Evolutionary conservation across 2,797 vertebrate species (phyloP), one percentile per base, ranked within the genome.

Genomic region (Lepus townsendii): DNA sequence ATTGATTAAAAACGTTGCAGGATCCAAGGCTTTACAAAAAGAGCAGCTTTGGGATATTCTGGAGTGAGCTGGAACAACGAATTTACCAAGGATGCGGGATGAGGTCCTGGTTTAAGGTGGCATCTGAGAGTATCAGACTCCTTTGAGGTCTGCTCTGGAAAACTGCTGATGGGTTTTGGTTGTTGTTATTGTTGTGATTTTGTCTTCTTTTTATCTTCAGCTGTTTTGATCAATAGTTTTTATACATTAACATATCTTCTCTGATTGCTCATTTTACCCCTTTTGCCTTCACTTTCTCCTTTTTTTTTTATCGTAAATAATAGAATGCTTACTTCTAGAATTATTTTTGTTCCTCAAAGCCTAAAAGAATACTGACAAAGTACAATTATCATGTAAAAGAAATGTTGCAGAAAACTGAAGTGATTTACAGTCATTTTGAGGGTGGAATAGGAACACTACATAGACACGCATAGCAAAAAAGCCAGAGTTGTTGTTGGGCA

Each of bases 261-360:
- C 47, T 24, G 12, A 54, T 42, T 57, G 26, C 62, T 10, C 0
- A 2, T 60, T 77, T 84, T 62, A 73, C 79, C 17, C 38, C 35
- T 69, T 83, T 73, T 88, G 42, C 7, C 1, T 13, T 86, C n/a
- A 27, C 13, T 71, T 88, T 84, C 32, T 83, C 17, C 32, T 65
- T 92, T 75, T 90, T 22, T 30, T 7, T 71, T 90, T 42, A 47
- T 68, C 14, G 66, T 38, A 95, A 92, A 83, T 26, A 32, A 26
- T 3, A 24, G 73, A 80, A 50, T 60, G 57, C 22, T 75, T 82
- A 88, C 42, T 71, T 65, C 83, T 69, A 52, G 32, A 27, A 30
- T 57, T 91, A 27, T 78, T 93, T 86, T 86, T 66, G 5, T 73
- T 82, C 19, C 7, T 83, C n/a, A 83, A 91, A 87, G 5, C 57